Conservation (phyloP, 2,888 invertebrate genomes). For the Poecilus cupreus region DNA sequence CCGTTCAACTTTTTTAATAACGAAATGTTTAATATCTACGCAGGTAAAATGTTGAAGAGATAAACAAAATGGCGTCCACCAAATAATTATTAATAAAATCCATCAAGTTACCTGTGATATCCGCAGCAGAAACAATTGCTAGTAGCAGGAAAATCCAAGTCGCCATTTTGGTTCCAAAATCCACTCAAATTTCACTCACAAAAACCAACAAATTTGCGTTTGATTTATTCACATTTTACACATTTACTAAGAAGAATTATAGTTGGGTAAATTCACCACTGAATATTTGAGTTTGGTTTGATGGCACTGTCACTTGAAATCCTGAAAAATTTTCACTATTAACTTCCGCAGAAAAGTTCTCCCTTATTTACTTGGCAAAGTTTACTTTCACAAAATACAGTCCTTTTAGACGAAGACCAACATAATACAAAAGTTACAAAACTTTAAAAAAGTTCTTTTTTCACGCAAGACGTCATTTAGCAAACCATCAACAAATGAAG, state of each 20-base stretch:
- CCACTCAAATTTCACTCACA: constrained; percentile 41
- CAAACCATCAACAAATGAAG: neutral
- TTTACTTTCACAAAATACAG: neutral
- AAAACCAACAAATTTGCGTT: neutral
- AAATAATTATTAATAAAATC: constrained; percentile 23
- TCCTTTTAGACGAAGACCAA: too few relatives aligned
- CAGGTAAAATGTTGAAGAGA: neutral
- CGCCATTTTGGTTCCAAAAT: constrained; percentile 37
- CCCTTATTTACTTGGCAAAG: neutral
- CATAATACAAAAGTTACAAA: neutral
- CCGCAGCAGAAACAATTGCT: neutral
- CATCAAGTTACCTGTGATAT: constrained; percentile 17
- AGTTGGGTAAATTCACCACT: neutral
- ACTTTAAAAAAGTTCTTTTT: neutral
- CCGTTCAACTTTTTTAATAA: constrained; percentile 4
- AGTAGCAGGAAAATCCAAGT: constrained; percentile 44
- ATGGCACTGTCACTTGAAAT: neutral
- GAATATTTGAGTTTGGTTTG: neutral
- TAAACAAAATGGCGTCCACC: constrained; percentile 30
- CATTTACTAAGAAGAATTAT: neutral
- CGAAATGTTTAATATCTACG: neutral
- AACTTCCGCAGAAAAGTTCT: neutral
- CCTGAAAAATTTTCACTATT: neutral
- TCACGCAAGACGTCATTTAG: too few relatives aligned
- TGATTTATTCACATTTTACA: constrained; percentile 45